Conservation (phyloP, 1,140 invertebrate species). For the Goniozus legneri region DNA sequence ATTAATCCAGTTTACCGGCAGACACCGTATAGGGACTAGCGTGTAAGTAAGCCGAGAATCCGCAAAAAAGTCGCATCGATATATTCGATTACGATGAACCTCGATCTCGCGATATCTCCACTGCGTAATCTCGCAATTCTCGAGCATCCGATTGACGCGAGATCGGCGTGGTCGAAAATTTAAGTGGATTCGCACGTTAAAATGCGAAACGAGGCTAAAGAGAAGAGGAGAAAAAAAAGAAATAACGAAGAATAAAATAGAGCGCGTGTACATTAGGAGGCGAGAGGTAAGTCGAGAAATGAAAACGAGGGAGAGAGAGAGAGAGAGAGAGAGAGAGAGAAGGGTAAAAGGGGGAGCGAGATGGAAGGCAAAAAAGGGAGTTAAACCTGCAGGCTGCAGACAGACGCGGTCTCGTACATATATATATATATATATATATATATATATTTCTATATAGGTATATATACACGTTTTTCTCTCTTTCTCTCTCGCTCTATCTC, state of each 20-base stretch:
- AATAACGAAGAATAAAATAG: constrained; percentile 20
- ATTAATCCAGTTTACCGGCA: constrained; percentile 56
- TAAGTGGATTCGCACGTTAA: too few relatives aligned
- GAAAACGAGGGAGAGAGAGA: constrained; percentile 12
- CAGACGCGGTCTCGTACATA: too few relatives aligned
- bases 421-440: too few relatives aligned
- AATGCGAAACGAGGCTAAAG: constrained; percentile 12
- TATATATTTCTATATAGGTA: too few relatives aligned
- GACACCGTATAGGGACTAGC: constrained; percentile 26
- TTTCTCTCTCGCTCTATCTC: too few relatives aligned
- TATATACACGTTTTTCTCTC: too few relatives aligned
- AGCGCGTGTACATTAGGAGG: constrained; percentile 2
- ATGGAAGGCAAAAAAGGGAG: constrained; percentile 25
- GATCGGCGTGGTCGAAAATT: too few relatives aligned
- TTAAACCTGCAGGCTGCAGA: constrained; percentile 41
- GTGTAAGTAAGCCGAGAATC: constrained; percentile 50
- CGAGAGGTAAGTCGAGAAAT: constrained; percentile 2
- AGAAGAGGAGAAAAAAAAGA: constrained; percentile 13
- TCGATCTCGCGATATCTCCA: constrained; percentile 13
- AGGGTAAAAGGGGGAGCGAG: constrained; percentile 14
- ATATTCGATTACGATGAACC: constrained; percentile 48
- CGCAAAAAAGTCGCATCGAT: constrained; percentile 49
- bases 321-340: constrained; percentile 8
- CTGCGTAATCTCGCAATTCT: constrained; percentile 7
- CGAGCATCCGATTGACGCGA: constrained; percentile 3